Conservation (phyloP, 2,113 vertebrate genomes). For the Lucifuga dentata region DNA sequence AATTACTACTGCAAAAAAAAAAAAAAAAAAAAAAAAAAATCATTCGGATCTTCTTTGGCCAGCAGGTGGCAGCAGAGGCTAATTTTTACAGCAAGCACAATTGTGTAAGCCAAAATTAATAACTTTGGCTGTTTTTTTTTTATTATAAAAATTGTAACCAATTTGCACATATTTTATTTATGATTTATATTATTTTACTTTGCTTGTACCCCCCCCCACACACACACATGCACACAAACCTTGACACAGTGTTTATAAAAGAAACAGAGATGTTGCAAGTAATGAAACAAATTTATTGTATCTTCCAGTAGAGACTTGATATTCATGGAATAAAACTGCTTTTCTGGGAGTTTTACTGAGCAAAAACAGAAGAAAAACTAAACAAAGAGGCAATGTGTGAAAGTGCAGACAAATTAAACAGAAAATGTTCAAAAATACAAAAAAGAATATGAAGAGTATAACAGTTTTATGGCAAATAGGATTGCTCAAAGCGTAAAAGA, state of each 20-base stretch:
- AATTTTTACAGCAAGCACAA: not conserved
- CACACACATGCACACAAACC: constrained; percentile 19
- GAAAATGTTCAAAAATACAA: constrained; percentile 85
- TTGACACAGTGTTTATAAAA: constrained; percentile 42
- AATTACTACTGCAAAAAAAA: no score
- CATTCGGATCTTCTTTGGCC: not conserved
- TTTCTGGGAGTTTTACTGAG: constrained; percentile 87
- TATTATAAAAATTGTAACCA: no score
- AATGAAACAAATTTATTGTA: constrained; percentile 95
- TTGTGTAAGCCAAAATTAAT: no score
- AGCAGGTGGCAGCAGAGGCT: constrained; percentile 51
- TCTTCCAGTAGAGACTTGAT: constrained; percentile 94
- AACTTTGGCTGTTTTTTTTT: no score
- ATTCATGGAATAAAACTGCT: constrained; percentile 95
- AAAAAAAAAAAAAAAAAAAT: no score
- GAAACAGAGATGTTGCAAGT: constrained; percentile 83
- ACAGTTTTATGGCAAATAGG: constrained; percentile 74
- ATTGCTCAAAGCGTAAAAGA: constrained; percentile 69
- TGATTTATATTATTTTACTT: no score
- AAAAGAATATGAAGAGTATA: constrained; percentile 81
- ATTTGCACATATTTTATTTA: no score
- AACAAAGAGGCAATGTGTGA: constrained; percentile 70
- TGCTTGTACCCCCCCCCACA: constrained; percentile 17
- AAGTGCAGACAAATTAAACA: constrained; percentile 90
- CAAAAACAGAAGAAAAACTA: constrained; percentile 73